A percentile compares a stretch with the other conserved stretches of the same genome.
These are phyloP conservation scores for Leuciscus waleckii DNA, from an alignment of 2,797 vertebrate genomes.

Conservation along the genomic window DNA sequence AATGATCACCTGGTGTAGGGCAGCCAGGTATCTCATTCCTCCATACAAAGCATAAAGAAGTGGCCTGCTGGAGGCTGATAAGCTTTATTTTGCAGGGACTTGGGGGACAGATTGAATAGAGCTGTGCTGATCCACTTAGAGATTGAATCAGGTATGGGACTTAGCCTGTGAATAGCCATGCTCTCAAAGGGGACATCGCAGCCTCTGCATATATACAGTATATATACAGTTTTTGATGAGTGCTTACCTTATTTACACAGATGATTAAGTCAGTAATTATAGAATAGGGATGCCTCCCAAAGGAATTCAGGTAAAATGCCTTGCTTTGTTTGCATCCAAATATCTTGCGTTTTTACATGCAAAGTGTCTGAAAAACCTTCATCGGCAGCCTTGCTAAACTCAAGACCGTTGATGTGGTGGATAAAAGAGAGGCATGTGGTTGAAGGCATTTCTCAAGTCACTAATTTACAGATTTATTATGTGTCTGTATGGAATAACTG, in stretches of 20 bases:
- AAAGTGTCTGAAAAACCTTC: neutral
- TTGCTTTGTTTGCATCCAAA: constrained; percentile 13
- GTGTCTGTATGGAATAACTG: constrained; percentile 19
- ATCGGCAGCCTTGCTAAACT: neutral
- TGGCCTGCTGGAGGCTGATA: constrained; percentile 47
- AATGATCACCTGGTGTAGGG: constrained; percentile 20
- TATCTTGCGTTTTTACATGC: neutral
- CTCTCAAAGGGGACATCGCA: constrained; percentile 28
- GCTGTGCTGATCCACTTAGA: constrained; percentile 49
- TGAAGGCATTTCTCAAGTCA: neutral
- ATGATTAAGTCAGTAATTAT: constrained; percentile 2
- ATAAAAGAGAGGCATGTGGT: neutral
- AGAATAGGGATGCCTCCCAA: neutral
- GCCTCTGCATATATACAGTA: neutral
- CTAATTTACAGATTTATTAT: constrained; percentile 11
- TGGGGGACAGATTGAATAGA: constrained; percentile 48
- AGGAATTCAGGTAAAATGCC: constrained; percentile 4
- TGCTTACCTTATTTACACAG: constrained; percentile 29
- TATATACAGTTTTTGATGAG: neutral
- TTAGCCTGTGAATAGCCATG: constrained; percentile 28
- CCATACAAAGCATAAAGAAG: constrained; percentile 33
- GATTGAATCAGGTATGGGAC: constrained; percentile 53
- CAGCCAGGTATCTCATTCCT: constrained; percentile 29
- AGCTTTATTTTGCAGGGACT: constrained; percentile 38
- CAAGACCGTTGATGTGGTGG: too few relatives aligned